A percentile compares a stretch with the other conserved stretches of the same genome.
Evolutionary conservation across 2,888 invertebrate genomes (phyloP).

Genomic region (Agrypnus murinus): DNA sequence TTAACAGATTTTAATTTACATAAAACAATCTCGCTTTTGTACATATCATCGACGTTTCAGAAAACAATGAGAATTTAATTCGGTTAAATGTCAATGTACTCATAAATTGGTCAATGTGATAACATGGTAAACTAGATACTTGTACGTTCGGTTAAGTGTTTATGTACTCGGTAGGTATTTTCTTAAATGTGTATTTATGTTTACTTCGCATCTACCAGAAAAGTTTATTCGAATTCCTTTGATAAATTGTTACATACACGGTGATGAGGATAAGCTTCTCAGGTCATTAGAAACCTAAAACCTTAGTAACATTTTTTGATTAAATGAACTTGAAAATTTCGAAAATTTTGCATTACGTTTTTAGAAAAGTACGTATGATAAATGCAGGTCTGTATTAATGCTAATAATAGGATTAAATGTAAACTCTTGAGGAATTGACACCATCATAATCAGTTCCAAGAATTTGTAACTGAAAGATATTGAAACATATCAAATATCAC

Average conservation of each 20-base stretch:
- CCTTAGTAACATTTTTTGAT: too few relatives aligned
- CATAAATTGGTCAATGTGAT: background rate
- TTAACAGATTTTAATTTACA: background rate
- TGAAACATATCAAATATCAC: too few relatives aligned
- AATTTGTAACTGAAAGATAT: too few relatives aligned
- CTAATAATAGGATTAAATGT: too few relatives aligned
- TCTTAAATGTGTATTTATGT: conserved; percentile 7
- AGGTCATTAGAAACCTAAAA: too few relatives aligned
- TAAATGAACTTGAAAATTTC: too few relatives aligned
- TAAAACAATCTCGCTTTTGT: background rate
- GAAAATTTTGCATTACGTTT: too few relatives aligned
- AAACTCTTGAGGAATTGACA: too few relatives aligned
- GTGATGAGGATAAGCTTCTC: too few relatives aligned
- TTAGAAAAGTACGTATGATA: too few relatives aligned
- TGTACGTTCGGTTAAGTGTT: background rate
- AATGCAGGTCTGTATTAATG: too few relatives aligned
- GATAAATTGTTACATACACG: background rate
- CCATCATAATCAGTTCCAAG: too few relatives aligned
- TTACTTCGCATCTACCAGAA: background rate
- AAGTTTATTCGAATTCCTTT: conserved; percentile 1
- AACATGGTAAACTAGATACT: background rate
- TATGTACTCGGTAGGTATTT: background rate
- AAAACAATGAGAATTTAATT: background rate
- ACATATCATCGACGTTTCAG: background rate
- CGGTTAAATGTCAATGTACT: background rate